Evolutionary conservation across 2,797 vertebrate genomes (phyloP), one percentile per base, ranked within the genome.

Genomic region (Pangasius macronema): DNA sequence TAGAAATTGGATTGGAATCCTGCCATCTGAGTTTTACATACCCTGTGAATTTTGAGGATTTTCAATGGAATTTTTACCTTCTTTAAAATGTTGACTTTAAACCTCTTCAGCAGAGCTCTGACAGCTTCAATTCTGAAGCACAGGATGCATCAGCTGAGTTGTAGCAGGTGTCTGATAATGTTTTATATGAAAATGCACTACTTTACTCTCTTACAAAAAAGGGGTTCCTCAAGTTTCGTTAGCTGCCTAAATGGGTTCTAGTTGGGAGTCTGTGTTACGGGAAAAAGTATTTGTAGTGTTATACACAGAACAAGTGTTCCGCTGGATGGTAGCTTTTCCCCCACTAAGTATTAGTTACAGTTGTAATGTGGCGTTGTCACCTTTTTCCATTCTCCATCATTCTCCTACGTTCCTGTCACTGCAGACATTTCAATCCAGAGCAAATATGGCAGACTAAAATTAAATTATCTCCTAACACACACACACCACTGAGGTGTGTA

Each of bases 381-480:
- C 27, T 46, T 84, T 76, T 46, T 36, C 73, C 63, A 18, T 68
- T 61, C 42, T 73, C 72, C 77, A 46, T 73, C 42, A 36, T 87
- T 63, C 83, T 68, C 55, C 75, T 5, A 14, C 16, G 0, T 63
- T 77, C 13, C 79, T 24, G 70, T 75, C 75, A 87, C 68, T 53
- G 72, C 67, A 55, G 55, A 27, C 49, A 72, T 61, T 39, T 87
- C 39, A 72, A 75, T 67, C 82, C 51, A 79, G 53, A 90, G 80
- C 82, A 87, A 87, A 88, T 73, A 83, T 87, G 88, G 63, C 86
- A 73, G 80, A 81, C 42, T 59, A 63, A 90, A 89, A 90, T 86
- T 33, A 75, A 91, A 68, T 90, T 76, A 91, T 77, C 82, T 73
- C 73, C 36, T 57, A 24, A 53, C 65, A 85, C 22, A 46, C 73